Evolutionary conservation across 1,140 invertebrate species (phyloP), one percentile per base, ranked within the genome.

Genomic region (Harlomillsia oculata): DNA sequence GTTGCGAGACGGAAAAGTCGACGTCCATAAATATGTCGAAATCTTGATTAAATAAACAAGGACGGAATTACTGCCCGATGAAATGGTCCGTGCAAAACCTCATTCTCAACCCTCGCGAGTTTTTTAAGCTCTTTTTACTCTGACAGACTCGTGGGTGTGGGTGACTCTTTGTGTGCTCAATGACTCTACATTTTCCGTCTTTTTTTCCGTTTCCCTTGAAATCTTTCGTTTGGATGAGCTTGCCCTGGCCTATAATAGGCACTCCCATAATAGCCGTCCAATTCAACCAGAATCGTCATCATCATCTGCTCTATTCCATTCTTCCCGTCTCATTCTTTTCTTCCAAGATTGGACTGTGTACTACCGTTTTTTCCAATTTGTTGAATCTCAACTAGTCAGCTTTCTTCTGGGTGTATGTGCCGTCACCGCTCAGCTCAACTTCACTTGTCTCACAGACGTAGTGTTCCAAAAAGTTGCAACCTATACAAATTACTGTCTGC

Each of bases 21-120:
- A 48, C 43, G 34, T 57, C 54, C 60, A 65, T 62, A 65, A 65
- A 65, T 65, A 65, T 65, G 63, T 65, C 59, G 53, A 62, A 62
- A 62, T 60, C 56, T 62, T 65, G 63, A 65, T 65, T 65, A 65
- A 65, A 65, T 65, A 57, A 57, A 57, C 55, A 57, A 57, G 55
- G 55, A 51, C 53, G 53, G 53, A 60, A 60, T 60, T 60, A 62
- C 61, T 63, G 57, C 41, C 48, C 46, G 53, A 63, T 60, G 56
- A 59, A 63, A 63, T 63, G 62, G 57, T 56, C 62, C 62, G 53
- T 63, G 54, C 50, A 60, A 63, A 52, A 63, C 57, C 53, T 56
- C 53, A 62, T 62, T 56, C 54, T 62, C 40, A 56, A 59, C 43
- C 43, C 44, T 40, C 50, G 50, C 43, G 30, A 48, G 18, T 49